Evolutionary conservation across 1,140 invertebrate genomes (phyloP).

Genomic region (Euwallacea similis): DNA sequence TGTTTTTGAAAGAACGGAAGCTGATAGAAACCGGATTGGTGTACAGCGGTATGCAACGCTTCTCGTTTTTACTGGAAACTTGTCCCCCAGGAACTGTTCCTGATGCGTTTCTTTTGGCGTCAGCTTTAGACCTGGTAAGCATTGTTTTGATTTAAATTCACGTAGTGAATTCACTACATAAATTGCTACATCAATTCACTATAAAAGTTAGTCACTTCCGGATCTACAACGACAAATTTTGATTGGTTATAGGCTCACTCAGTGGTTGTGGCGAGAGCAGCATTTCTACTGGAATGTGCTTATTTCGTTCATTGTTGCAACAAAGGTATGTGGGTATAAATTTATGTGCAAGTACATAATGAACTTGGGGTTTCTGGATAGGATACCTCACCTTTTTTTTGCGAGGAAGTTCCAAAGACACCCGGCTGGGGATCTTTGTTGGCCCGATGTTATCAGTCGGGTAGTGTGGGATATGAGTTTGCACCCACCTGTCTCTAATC

Average conservation of each 20-base stretch:
- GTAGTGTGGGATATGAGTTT: no score
- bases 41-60: conserved; percentile 77
- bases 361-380: no score
- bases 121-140: conserved; percentile 87
- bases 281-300: conserved; percentile 90
- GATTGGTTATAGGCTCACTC: conserved; percentile 76
- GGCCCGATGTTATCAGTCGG: no score
- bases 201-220: no score
- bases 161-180: no score
- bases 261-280: conserved; percentile 87
- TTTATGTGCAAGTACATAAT: no score
- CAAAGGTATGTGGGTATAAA: conserved; percentile 63
- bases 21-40: conserved; percentile 74
- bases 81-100: conserved; percentile 94
- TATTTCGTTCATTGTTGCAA: conserved; percentile 97
- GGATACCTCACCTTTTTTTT: no score
- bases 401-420: no score
- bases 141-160: not conserved
- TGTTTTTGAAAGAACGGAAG: conserved; percentile 81
- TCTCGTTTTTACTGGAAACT: conserved; percentile 90
- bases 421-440: no score
- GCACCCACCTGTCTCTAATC: no score
- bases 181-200: no score
- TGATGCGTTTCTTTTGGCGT: conserved; percentile 94
- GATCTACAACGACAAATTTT: not conserved